phyloP scores from a whole-genome alignment of 2,797 vertebrate genomes.

The Bovichtus variegatus region DNA sequence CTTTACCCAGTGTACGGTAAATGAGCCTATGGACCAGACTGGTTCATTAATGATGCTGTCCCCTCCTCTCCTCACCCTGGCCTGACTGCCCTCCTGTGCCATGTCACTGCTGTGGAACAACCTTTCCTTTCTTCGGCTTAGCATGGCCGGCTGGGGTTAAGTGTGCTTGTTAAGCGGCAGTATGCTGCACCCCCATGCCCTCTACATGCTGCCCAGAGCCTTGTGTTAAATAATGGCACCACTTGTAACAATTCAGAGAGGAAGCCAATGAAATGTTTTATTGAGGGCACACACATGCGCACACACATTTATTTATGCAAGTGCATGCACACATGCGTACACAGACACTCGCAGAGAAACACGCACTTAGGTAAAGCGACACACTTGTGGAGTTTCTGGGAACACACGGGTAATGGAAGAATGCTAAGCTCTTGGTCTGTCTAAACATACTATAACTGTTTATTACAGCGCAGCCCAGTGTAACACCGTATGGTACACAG shows the following conservation, averaged over 20 bases:
- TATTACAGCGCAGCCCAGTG: slow-evolving; percentile 68
- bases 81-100: slow-evolving; percentile 73
- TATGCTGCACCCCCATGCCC: slow-evolving; percentile 57
- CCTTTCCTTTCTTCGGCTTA: slow-evolving; percentile 73
- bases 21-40: slow-evolving; percentile 48
- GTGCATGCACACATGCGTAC: neutral
- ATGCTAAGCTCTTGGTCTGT: slow-evolving; percentile 75
- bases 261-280: slow-evolving; percentile 78
- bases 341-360: slow-evolving; percentile 38
- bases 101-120: slow-evolving; percentile 72
- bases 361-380: slow-evolving; percentile 40
- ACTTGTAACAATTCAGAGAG: slow-evolving; percentile 81
- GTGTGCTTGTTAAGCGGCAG: slow-evolving; percentile 74
- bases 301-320: slow-evolving; percentile 54
- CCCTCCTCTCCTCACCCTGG: slow-evolving; percentile 63
- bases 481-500: slow-evolving; percentile 62
- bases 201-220: slow-evolving; percentile 59
- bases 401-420: slow-evolving; percentile 74
- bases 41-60: slow-evolving; percentile 69
- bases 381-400: slow-evolving; percentile 59
- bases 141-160: slow-evolving; percentile 69
- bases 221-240: slow-evolving; percentile 73
- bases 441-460: slow-evolving; percentile 79
- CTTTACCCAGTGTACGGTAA: slow-evolving; percentile 51
- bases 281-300: slow-evolving; percentile 55